phyloP scores from a whole-genome alignment of 1,140 invertebrate genomes.

The Zaprionus taronus region DNA sequence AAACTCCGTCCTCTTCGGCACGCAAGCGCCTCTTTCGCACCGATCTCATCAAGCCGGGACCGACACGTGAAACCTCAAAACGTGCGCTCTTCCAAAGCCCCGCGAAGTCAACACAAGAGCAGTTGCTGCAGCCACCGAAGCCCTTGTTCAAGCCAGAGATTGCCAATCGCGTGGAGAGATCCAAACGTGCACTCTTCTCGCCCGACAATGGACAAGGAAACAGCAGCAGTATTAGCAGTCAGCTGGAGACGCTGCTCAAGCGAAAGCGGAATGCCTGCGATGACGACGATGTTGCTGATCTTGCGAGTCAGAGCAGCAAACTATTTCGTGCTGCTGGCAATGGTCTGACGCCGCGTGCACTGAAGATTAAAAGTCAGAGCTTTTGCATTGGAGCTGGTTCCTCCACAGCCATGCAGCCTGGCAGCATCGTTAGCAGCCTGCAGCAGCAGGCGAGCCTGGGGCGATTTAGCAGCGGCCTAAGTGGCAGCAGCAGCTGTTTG shows the following conservation, averaged over 20 bases:
- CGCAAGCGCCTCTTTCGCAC: conserved; percentile 82
- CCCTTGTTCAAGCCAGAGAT: conserved; percentile 77
- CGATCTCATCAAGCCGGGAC: conserved; percentile 73
- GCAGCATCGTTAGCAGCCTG: not conserved
- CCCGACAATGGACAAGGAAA: conserved; percentile 60
- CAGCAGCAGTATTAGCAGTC: conserved; percentile 52
- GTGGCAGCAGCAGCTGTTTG: conserved; percentile 57
- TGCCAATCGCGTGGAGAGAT: conserved; percentile 82
- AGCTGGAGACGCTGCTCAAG: conserved; percentile 70
- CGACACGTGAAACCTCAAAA: conserved; percentile 85
- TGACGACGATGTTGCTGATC: conserved; percentile 66
- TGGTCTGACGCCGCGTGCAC: conserved; percentile 72
- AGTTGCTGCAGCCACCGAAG: conserved; percentile 61
- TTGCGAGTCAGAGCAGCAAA: conserved; percentile 75
- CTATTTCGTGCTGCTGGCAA: conserved; percentile 59
- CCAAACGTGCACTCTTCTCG: conserved; percentile 86
- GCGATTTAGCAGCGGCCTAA: conserved; percentile 43
- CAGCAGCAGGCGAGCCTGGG: conserved; percentile 3
- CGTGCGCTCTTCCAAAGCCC: conserved; percentile 88
- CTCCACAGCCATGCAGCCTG: conserved; percentile 53
- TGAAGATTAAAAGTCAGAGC: conserved; percentile 83
- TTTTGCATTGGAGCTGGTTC: conserved; percentile 84
- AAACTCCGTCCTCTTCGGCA: conserved; percentile 85
- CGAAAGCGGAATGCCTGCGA: conserved; percentile 70
- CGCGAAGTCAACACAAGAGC: conserved; percentile 66